A percentile compares a stretch with the other conserved stretches of the same genome.
phyloP scores from a whole-genome alignment of 92 coral and sea anemone genomes.

The Phymanthus crucifer region DNA sequence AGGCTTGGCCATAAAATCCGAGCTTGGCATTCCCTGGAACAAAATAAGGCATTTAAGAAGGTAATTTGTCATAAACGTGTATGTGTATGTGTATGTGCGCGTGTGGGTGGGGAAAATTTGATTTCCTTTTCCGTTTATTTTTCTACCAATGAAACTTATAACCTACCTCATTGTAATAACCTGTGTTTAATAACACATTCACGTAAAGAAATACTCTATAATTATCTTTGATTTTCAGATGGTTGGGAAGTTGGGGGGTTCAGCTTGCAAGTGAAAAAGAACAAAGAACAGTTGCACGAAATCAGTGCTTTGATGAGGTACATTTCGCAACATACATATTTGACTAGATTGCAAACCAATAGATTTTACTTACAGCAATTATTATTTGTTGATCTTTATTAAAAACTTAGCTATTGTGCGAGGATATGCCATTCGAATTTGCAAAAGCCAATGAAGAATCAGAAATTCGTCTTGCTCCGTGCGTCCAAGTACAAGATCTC shows the following conservation, averaged over 20 bases:
- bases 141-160: too few species aligned
- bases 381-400: not conserved
- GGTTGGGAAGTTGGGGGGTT: slow-evolving; percentile 45
- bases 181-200: too few species aligned
- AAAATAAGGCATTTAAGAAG: slow-evolving; percentile 22
- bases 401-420: slow-evolving; percentile 16
- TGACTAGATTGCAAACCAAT: not conserved
- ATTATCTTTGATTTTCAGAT: slow-evolving; percentile 23
- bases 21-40: slow-evolving; percentile 33
- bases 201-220: too few species aligned
- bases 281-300: slow-evolving; percentile 30
- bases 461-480: slow-evolving; percentile 23
- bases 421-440: slow-evolving; percentile 34
- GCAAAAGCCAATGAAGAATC: not conserved
- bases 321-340: not conserved
- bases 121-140: too few species aligned
- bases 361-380: not conserved
- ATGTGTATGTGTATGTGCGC: too few species aligned
- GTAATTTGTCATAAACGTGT: not conserved
- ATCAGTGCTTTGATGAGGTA: slow-evolving; percentile 20
- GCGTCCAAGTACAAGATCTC: slow-evolving; percentile 18
- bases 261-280: slow-evolving; percentile 38
- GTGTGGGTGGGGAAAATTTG: too few species aligned
- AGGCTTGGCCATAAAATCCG: slow-evolving; percentile 23
- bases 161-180: too few species aligned